A percentile compares a stretch with the other conserved stretches of the same genome.
Evolutionary conservation across 2,797 vertebrate genomes (phyloP).

Genomic region (Babyrousa celebensis): DNA sequence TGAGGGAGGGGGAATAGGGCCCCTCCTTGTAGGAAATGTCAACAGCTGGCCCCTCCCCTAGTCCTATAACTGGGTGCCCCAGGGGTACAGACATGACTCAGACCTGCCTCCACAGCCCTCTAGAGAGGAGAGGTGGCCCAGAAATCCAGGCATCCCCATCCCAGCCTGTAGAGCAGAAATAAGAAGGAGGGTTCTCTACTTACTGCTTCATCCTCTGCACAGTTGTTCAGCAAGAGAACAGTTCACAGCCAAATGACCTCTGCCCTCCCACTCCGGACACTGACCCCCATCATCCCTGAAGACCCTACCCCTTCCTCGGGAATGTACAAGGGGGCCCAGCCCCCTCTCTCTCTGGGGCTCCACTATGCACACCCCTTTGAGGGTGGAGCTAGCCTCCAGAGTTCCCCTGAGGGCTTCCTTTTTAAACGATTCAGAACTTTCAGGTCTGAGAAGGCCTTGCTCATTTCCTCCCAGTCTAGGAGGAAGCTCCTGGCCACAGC

Average conservation of each 20-base stretch:
- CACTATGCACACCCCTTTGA: not conserved
- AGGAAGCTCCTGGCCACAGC: slow-evolving; percentile 86
- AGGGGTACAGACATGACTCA: slow-evolving; percentile 69
- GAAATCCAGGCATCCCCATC: slow-evolving; percentile 34
- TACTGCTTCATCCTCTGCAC: not conserved
- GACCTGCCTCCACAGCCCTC: slow-evolving; percentile 50
- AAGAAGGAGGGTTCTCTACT: not conserved
- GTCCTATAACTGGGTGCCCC: slow-evolving; percentile 66
- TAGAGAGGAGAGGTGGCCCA: slow-evolving; percentile 23
- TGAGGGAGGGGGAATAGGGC: slow-evolving; percentile 17
- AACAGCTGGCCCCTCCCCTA: slow-evolving; percentile 74
- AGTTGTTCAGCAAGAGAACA: slow-evolving; percentile 20
- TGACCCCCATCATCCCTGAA: slow-evolving; percentile 13
- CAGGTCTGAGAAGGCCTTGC: slow-evolving; percentile 81
- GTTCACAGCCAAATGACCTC: slow-evolving; percentile 6
- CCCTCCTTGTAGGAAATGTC: slow-evolving; percentile 77
- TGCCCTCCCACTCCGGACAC: not conserved
- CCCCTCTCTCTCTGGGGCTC: slow-evolving; percentile 32
- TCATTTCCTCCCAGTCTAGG: slow-evolving; percentile 87
- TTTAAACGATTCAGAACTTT: slow-evolving; percentile 67
- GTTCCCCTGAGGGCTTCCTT: slow-evolving; percentile 73
- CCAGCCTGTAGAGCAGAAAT: slow-evolving; percentile 47
- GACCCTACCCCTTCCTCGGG: not conserved
- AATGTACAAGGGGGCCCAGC: not conserved
- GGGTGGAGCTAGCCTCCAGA: slow-evolving; percentile 45